Percentiles rank a stretch among this genome's conserved stretches.
Evolutionary conservation across 2,888 invertebrate genomes (phyloP).

Genomic region (Nomada hirtipes): DNA sequence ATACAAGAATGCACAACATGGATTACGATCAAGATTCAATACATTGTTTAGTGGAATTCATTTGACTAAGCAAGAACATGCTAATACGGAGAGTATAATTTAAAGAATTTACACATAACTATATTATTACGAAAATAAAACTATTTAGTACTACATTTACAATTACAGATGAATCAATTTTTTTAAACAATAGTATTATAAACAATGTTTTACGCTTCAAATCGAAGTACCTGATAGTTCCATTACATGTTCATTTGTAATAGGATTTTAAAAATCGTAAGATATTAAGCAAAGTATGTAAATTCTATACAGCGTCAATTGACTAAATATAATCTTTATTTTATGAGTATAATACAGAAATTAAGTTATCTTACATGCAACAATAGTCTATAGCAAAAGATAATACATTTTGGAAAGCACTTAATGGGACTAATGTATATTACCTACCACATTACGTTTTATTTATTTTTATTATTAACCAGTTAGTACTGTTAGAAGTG

Average conservation of each 20-base stretch:
- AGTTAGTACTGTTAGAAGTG: conserved; percentile 49
- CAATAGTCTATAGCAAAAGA: conserved; percentile 72
- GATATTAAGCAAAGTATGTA: conserved; percentile 38
- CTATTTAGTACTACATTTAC: not conserved
- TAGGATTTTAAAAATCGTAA: conserved; percentile 11
- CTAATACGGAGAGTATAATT: conserved; percentile 52
- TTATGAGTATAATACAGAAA: conserved; percentile 78
- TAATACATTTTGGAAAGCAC: conserved; percentile 67
- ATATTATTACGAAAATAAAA: conserved; percentile 13
- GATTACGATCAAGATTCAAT: conserved; percentile 76
- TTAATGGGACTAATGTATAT: conserved; percentile 60
- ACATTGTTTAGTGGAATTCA: conserved; percentile 78
- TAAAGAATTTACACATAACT: conserved; percentile 42
- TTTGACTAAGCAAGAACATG: conserved; percentile 67
- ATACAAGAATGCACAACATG: conserved; percentile 61
- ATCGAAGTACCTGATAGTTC: conserved; percentile 9
- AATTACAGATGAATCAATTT: not conserved
- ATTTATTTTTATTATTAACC: conserved; percentile 51
- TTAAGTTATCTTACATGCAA: conserved; percentile 77
- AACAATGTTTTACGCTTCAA: not conserved
- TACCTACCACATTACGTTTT: conserved; percentile 60
- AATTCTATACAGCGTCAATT: conserved; percentile 56
- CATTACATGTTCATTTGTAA: not conserved
- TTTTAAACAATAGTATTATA: not conserved
- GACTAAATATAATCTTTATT: conserved; percentile 81